A percentile compares a stretch with the other conserved stretches of the same genome.
phyloP scores from a whole-genome alignment of 2,888 invertebrate genomes.

The Sepiola atlantica region DNA sequence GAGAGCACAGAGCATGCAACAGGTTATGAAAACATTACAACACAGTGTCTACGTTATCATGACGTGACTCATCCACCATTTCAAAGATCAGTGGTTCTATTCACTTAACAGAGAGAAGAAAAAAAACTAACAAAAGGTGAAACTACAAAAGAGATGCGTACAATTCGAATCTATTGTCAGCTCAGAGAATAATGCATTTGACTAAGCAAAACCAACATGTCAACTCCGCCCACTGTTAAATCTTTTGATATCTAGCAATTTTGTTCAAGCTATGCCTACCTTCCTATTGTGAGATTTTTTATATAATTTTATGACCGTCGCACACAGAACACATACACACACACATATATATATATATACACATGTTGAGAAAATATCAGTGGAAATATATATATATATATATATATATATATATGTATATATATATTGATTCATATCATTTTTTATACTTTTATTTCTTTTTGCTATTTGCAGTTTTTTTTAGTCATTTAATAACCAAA shows the following conservation, averaged over 20 bases:
- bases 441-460: not conserved
- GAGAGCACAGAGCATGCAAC: conserved; percentile 32
- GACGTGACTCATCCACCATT: not conserved
- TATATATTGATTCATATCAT: not conserved
- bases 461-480: not conserved
- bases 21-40: not conserved
- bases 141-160: conserved; percentile 7
- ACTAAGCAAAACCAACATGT: not conserved
- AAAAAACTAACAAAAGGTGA: not conserved
- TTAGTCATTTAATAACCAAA: not conserved
- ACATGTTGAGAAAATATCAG: too few species aligned
- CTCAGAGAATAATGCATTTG: not conserved
- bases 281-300: not conserved
- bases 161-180: conserved; percentile 12
- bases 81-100: conserved; percentile 2
- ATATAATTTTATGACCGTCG: not conserved
- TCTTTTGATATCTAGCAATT: conserved; percentile 12
- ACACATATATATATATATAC: too few species aligned
- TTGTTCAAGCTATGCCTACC: not conserved
- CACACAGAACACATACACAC: too few species aligned
- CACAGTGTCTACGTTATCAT: not conserved
- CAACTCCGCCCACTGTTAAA: not conserved
- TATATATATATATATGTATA: too few species aligned
- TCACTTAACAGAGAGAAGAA: not conserved
- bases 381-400: too few species aligned